phyloP scores from a whole-genome alignment of 2,888 invertebrate genomes.

The Gymnosoma rotundatum region DNA sequence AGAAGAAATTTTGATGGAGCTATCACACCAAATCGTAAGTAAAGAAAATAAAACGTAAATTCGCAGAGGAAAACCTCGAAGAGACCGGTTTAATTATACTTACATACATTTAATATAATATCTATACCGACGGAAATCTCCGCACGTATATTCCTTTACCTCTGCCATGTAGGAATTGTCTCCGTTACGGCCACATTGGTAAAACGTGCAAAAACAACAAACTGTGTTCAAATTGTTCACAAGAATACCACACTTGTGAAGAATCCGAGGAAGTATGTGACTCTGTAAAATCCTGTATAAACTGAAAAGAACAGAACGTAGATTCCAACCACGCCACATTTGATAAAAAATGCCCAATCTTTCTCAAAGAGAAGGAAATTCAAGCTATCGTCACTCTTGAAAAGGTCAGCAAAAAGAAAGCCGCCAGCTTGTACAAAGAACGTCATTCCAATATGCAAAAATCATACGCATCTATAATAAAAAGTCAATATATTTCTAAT shows the following conservation, averaged over 20 bases:
- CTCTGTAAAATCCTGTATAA: too few relatives aligned
- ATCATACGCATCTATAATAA: background rate
- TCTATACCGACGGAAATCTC: background rate
- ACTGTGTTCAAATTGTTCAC: too few relatives aligned
- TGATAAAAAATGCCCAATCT: slow-evolving; percentile 26
- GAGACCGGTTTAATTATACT: background rate
- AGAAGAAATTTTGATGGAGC: background rate
- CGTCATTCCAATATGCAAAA: background rate
- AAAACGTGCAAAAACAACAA: background rate
- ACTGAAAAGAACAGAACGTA: background rate
- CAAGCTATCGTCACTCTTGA: too few relatives aligned
- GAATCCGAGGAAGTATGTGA: too few relatives aligned
- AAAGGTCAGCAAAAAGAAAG: too few relatives aligned
- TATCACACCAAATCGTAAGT: background rate
- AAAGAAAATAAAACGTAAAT: slow-evolving; percentile 9
- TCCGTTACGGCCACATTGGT: background rate
- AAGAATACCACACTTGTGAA: too few relatives aligned
- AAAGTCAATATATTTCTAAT: background rate
- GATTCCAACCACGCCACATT: background rate
- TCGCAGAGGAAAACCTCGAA: background rate
- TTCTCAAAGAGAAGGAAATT: slow-evolving; percentile 11
- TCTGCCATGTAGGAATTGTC: slow-evolving; percentile 6
- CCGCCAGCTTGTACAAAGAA: background rate
- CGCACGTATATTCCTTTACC: background rate
- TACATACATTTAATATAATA: slow-evolving; percentile 9